Conservation (phyloP, 2,113 vertebrate species). For the Salvelinus sp. region DNA sequence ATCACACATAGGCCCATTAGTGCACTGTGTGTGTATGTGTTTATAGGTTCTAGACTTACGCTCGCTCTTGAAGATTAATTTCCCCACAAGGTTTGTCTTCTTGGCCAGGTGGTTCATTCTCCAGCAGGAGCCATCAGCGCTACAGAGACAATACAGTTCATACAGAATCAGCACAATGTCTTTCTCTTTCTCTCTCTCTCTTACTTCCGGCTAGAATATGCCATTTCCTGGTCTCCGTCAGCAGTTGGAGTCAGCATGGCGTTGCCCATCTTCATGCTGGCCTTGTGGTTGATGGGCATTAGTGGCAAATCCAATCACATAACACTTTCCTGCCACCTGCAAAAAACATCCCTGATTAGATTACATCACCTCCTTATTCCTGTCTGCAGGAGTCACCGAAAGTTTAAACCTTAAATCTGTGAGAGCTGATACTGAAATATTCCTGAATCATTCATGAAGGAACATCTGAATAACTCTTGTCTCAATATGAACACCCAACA, state of each 20-base stretch:
- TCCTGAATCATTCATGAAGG: too few relatives aligned
- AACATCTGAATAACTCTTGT: too few relatives aligned
- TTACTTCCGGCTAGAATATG: constrained; percentile 63
- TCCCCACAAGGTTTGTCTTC: constrained; percentile 67
- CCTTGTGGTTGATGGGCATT: constrained; percentile 64
- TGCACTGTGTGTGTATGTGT: not conserved
- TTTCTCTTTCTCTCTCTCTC: not conserved
- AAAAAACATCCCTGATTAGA: not conserved
- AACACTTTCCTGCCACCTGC: constrained; percentile 84
- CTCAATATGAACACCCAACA: too few relatives aligned
- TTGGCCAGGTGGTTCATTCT: constrained; percentile 72
- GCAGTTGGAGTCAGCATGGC: constrained; percentile 61
- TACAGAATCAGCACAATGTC: not conserved
- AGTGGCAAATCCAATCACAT: constrained; percentile 80
- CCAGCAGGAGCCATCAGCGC: constrained; percentile 71
- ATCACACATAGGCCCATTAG: not conserved
- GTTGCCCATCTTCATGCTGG: constrained; percentile 78
- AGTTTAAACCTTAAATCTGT: too few relatives aligned
- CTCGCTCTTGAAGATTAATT: constrained; percentile 70
- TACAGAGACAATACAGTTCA: constrained; percentile 43
- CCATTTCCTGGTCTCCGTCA: constrained; percentile 76
- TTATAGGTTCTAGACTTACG: constrained; percentile 54
- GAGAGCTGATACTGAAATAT: too few relatives aligned
- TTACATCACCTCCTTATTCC: not conserved
- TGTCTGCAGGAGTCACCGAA: not conserved